A percentile compares a stretch with the other conserved stretches of the same genome.
phyloP scores from a whole-genome alignment of 2,888 invertebrate genomes.

The Polydrusus pterygomalis region DNA sequence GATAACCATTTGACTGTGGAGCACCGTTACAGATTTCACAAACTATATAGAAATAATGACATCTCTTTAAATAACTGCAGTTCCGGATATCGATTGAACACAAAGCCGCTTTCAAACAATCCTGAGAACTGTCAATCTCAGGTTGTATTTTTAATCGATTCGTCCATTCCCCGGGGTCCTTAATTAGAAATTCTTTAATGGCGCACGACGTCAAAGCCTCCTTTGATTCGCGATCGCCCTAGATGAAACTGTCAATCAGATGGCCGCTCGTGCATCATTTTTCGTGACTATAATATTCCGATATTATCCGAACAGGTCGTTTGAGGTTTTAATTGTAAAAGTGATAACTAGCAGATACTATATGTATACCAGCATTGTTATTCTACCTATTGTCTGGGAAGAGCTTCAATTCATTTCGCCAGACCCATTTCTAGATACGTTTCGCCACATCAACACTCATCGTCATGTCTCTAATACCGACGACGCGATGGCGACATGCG shows the following conservation, averaged over 20 bases:
- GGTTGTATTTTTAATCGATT: conserved; percentile 53
- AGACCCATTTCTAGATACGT: too few species aligned
- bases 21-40: conserved; percentile 11
- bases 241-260: conserved; percentile 65
- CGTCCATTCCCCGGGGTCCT: conserved; percentile 47
- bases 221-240: conserved; percentile 52
- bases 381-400: too few species aligned
- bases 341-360: too few species aligned
- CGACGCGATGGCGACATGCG: too few species aligned
- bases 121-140: conserved; percentile 55
- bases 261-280: conserved; percentile 68
- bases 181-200: conserved; percentile 55
- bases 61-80: conserved; percentile 45
- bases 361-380: too few species aligned
- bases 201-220: conserved; percentile 51
- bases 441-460: too few species aligned
- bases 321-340: not conserved
- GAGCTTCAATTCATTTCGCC: too few species aligned
- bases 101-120: conserved; percentile 48
- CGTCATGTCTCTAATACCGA: too few species aligned
- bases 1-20: not conserved
- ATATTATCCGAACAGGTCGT: conserved; percentile 11
- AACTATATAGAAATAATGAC: conserved; percentile 30
- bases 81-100: conserved; percentile 49
- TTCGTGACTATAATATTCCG: conserved; percentile 45